Evolutionary conservation across 1,140 invertebrate genomes (phyloP), one percentile per base, ranked within the genome.

Genomic region (Drosophila neocordata): DNA sequence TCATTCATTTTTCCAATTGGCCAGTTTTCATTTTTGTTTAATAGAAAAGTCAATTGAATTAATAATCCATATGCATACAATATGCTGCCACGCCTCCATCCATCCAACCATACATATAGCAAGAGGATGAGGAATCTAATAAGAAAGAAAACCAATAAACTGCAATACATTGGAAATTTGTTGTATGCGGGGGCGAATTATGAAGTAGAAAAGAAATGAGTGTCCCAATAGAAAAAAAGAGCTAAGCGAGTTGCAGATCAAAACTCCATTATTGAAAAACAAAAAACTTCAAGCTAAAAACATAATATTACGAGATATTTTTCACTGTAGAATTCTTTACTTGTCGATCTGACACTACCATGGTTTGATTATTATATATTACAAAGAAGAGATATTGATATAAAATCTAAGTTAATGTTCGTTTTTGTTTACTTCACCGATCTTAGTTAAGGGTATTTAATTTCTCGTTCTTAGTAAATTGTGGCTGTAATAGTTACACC

Each of bases 111-210:
- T 31, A 6, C 27, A 31, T 31, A 31, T 4, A 31, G 6, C 27
- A 78, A 70, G 73, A 76, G 70, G 71, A 64, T 63, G 53, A 71
- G 61, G 74, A 82, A 78, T 82, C 79, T 68, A 82, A 82, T 75
- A 82, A 82, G 79, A 82, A 82, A 82, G 79, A 82, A 82, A 82
- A 75, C 66, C 71, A 77, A 74, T 74, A 82, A 64, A 73, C 62
- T 79, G 61, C 65, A 75, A 69, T 13, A 35, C 44, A 59, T 15
- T 22, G 41, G 22, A 34, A 9, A 44, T 44, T 72, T 73, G 38
- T 67, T 11, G 48, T 68, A 64, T 81, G 82, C 78, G 82, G 82
- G 82, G 63, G 73, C 74, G 57, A 87, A 71, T 74, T 81, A 80
- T 80, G 64, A 85, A 84, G 80, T 84, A 72, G 27, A 31, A 31